These are phyloP conservation scores for Drosophila lowei DNA, from an alignment of 1,140 invertebrate species.

Conservation along the genomic window DNA sequence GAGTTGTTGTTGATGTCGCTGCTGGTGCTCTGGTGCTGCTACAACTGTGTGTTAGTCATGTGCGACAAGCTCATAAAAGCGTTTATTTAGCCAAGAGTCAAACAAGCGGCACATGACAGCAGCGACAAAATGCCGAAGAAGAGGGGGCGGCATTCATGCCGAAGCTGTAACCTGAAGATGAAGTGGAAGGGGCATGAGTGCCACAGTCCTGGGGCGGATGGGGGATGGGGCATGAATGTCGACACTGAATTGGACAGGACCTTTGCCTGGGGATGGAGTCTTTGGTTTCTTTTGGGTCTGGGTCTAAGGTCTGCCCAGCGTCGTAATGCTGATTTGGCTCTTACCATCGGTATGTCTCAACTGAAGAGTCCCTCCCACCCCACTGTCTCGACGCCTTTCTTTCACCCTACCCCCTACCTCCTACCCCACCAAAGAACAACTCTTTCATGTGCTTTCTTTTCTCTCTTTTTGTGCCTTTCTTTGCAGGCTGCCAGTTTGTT, in stretches of 20 bases:
- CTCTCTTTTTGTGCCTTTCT: conserved; percentile 11
- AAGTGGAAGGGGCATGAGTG: too few relatives aligned
- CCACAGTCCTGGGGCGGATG: too few relatives aligned
- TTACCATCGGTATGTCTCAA: conserved; percentile 80
- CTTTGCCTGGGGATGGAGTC: too few relatives aligned
- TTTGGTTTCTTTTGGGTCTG: neutral
- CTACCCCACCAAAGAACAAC: conserved; percentile 44
- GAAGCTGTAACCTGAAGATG: too few relatives aligned
- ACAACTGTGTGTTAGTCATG: conserved; percentile 52
- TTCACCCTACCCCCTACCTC: neutral
- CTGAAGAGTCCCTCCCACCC: conserved; percentile 37
- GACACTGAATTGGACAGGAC: neutral
- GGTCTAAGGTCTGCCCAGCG: conserved; percentile 45
- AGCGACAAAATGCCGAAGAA: conserved; percentile 13
- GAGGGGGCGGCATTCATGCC: neutral
- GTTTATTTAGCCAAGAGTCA: conserved; percentile 79
- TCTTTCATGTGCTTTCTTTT: conserved; percentile 57
- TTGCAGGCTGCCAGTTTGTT: conserved; percentile 91
- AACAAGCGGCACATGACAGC: conserved; percentile 76
- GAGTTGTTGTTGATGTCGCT: too few relatives aligned
- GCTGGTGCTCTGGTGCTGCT: neutral
- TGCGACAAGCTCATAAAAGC: conserved; percentile 77
- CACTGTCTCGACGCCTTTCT: conserved; percentile 6
- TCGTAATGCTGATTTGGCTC: conserved; percentile 76
- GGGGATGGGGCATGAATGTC: too few relatives aligned